Conservation (phyloP, 2,797 vertebrate genomes). For the Coranthus polyacanthus region DNA sequence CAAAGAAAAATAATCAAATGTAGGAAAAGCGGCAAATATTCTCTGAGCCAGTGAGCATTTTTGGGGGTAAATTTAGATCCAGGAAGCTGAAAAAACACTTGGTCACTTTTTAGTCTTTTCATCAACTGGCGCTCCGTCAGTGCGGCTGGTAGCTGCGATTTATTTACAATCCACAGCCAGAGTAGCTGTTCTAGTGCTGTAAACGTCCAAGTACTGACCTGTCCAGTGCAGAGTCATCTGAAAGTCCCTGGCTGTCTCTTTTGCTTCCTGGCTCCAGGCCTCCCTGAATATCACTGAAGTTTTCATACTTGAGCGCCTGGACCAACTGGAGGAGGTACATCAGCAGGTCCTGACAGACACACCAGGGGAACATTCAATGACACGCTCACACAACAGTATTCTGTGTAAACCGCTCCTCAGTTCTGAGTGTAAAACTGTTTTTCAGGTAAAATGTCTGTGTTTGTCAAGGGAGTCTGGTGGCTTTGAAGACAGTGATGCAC, state of each 20-base stretch:
- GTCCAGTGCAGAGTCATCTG: slow-evolving; percentile 88
- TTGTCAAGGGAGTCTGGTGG: too few relatives aligned
- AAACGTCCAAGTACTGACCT: slow-evolving; percentile 83
- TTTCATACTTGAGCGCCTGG: slow-evolving; percentile 97
- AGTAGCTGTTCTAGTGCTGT: slow-evolving; percentile 6
- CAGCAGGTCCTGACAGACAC: slow-evolving; percentile 88
- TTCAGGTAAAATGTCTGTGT: too few relatives aligned
- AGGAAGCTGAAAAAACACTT: slow-evolving; percentile 7
- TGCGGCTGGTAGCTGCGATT: slow-evolving; percentile 15
- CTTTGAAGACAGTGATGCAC: too few relatives aligned
- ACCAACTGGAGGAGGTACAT: slow-evolving; percentile 99
- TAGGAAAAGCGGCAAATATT: slow-evolving; percentile 14
- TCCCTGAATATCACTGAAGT: slow-evolving; percentile 95
- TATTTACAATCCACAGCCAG: slow-evolving; percentile 25
- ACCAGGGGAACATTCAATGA: not conserved
- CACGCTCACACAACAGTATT: too few relatives aligned
- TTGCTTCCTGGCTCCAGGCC: slow-evolving; percentile 93
- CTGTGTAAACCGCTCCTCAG: too few relatives aligned
- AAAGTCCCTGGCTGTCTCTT: slow-evolving; percentile 91
- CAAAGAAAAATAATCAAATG: slow-evolving; percentile 68
- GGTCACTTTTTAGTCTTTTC: slow-evolving; percentile 12
- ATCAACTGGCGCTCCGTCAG: slow-evolving; percentile 9
- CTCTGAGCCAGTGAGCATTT: slow-evolving; percentile 14
- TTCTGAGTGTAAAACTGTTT: too few relatives aligned
- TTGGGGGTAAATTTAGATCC: slow-evolving; percentile 57